Base-by-base conservation (phyloP, 2,888 invertebrate species). In the Pyrocoelia pectoralis region DNA sequence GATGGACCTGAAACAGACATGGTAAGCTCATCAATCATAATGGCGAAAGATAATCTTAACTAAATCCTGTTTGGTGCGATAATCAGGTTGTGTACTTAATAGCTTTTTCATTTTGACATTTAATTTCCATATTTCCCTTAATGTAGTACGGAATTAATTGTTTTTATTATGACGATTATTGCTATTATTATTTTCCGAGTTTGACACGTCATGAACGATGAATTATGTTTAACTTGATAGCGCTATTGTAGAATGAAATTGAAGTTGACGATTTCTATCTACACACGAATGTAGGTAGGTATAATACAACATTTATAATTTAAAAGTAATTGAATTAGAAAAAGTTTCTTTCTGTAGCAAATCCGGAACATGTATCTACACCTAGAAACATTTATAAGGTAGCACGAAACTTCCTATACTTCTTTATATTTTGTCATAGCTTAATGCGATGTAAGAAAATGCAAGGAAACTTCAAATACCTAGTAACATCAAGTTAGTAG, bases 11-110 rank as follows among this genome's bases (percentile, higher is more conserved):
- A 69, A 73, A 70, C 70, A 74, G 76, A 75, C 76, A 69, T 72
- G n/a, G 72, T 68, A 71, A 73, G 66, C 73, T 76, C 77, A 77
- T 78, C 77, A 77, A 78, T 78, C 78, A 77, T 73, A 70, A 57
- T 8, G 54, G 54, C 71, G 73, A 72, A 73, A 72, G 72, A 74
- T 74, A 73, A 59, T 73, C 71, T 59, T 55, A 70, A 70, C 67
- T 6, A 71, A 71, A 69, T 33, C n/a, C 33, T 33, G 33, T 33
- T 33, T 71, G 33, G 40, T 46, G 53, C 43, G 46, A 52, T 59
- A 59, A 59, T 59, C 59, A 59, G 53, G 59, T 46, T n/a, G 33
- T 33, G 33, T 33, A 33, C 33, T 33, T 24, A 24, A 24, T 24
- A 24, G 24, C 24, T 24, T 24, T 33, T 33, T 33, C 33, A 33